phyloP scores from a whole-genome alignment of 2,797 vertebrate genomes.

The Hypotaenidia okinawae region DNA sequence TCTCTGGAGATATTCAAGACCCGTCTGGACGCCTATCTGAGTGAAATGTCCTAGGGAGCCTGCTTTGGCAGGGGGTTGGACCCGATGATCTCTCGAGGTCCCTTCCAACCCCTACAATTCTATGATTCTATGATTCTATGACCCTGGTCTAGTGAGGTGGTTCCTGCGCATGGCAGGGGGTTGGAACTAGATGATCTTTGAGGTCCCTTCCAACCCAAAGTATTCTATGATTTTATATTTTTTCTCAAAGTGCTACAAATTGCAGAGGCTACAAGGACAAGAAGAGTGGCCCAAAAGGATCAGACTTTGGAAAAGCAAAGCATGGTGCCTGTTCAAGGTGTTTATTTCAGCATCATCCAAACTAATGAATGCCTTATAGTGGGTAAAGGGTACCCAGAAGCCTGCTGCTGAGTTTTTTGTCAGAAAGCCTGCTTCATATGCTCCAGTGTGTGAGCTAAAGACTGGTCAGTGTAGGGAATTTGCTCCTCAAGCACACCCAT shows the following conservation, averaged over 20 bases:
- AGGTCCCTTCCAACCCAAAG: too few species aligned
- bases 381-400: neutral
- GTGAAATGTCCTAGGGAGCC: too few species aligned
- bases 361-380: fast-evolving
- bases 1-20: too few species aligned
- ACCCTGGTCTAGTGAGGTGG: too few species aligned
- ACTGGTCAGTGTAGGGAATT: neutral
- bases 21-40: too few species aligned
- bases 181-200: too few species aligned
- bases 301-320: neutral
- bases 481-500: neutral
- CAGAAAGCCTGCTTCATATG: neutral
- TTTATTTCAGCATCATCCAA: neutral
- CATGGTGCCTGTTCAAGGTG: neutral
- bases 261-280: neutral
- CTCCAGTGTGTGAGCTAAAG: neutral
- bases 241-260: neutral
- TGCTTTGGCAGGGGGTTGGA: too few species aligned
- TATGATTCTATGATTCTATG: too few species aligned
- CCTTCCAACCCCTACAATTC: too few species aligned
- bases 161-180: too few species aligned
- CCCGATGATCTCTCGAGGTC: too few species aligned
- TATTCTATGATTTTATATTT: neutral
- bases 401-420: neutral
- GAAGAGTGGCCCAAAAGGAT: neutral